phyloP scores from a whole-genome alignment of 2,113 vertebrate species.

The Triplophysa siluroides region DNA sequence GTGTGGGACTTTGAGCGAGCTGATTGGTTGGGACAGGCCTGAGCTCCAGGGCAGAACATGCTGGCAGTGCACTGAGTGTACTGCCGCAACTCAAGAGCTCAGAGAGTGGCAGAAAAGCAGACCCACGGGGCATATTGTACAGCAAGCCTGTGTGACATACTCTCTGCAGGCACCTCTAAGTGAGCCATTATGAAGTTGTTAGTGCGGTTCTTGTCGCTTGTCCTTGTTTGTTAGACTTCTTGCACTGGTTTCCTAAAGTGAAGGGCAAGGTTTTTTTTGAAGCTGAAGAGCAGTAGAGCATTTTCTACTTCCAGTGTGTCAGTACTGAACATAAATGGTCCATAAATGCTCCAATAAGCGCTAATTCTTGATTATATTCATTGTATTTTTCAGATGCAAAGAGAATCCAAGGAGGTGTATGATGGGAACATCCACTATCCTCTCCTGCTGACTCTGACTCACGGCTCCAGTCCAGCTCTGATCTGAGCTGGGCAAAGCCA shows the following conservation, averaged over 20 bases:
- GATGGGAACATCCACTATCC: constrained; percentile 97
- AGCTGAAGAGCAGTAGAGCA: too few species aligned
- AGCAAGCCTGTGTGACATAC: constrained; percentile 32
- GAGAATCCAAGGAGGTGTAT: constrained; percentile 83
- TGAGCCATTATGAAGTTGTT: constrained; percentile 37
- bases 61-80: constrained; percentile 43
- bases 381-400: constrained; percentile 86
- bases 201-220: neutral
- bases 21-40: constrained; percentile 62
- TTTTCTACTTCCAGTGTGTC: too few species aligned
- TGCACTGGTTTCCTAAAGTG: neutral
- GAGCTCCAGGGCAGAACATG: constrained; percentile 29
- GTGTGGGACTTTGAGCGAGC: constrained; percentile 58
- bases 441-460: constrained; percentile 85
- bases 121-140: constrained; percentile 37
- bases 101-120: constrained; percentile 40
- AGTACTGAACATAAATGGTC: too few species aligned
- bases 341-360: too few species aligned
- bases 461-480: constrained; percentile 57
- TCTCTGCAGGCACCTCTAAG: constrained; percentile 35
- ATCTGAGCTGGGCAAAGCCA: constrained; percentile 44
- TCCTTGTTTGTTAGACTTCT: constrained; percentile 30
- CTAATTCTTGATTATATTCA: neutral
- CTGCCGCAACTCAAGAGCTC: constrained; percentile 39
- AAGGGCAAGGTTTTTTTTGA: neutral